These are phyloP conservation scores for Arion vulgaris DNA, from an alignment of 1,140 invertebrate species.

Conservation along the genomic window DNA sequence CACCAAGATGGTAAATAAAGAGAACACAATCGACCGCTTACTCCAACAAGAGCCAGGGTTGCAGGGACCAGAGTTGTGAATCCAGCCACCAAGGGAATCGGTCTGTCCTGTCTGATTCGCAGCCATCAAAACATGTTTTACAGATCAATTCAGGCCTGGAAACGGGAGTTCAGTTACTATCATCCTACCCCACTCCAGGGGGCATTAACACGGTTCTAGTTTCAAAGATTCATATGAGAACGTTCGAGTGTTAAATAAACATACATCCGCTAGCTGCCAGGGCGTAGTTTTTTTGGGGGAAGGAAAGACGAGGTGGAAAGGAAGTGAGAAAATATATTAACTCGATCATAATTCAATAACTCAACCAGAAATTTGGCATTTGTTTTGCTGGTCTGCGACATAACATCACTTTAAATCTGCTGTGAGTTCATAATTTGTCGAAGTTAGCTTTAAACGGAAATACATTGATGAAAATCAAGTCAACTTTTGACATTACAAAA, in stretches of 20 bases:
- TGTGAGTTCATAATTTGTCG: background rate
- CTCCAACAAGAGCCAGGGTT: background rate
- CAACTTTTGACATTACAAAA: background rate
- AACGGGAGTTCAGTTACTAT: background rate
- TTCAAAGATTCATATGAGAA: background rate
- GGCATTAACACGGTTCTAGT: background rate
- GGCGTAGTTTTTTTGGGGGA: background rate
- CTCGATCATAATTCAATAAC: background rate
- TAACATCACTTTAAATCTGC: background rate
- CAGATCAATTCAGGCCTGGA: background rate
- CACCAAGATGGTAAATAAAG: background rate
- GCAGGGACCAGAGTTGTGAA: background rate
- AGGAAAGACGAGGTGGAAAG: background rate
- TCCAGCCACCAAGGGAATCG: background rate
- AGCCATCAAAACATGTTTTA: background rate
- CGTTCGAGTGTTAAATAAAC: background rate
- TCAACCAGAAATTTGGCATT: background rate
- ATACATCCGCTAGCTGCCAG: background rate
- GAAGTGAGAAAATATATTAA: background rate
- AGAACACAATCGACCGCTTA: background rate
- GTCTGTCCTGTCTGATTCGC: background rate
- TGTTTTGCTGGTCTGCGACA: background rate
- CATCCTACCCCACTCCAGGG: background rate
- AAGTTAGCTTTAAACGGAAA: background rate
- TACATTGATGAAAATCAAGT: background rate